A percentile compares a stretch with the other conserved stretches of the same genome.
phyloP scores from a whole-genome alignment of 2,113 vertebrate species.

The Opisthocomus hoazin region DNA sequence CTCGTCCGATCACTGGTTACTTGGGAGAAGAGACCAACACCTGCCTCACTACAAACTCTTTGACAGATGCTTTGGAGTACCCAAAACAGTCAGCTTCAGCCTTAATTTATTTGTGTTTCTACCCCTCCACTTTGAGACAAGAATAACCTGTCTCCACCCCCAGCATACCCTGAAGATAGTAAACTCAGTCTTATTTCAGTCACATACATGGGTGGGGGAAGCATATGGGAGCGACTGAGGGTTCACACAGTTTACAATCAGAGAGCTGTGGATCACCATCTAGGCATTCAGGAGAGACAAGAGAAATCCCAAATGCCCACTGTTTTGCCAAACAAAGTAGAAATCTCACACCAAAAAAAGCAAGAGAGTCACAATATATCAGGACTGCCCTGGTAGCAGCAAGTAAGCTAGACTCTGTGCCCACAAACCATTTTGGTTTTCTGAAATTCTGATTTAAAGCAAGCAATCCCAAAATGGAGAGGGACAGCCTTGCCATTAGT shows the following conservation, averaged over 20 bases:
- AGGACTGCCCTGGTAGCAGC: not conserved
- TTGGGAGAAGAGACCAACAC: too few species aligned
- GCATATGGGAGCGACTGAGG: not conserved
- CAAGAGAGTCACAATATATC: too few species aligned
- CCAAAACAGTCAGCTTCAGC: not conserved
- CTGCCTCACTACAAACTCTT: too few species aligned
- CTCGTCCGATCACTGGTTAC: too few species aligned
- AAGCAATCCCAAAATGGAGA: not conserved
- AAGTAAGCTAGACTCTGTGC: rapidly evolving
- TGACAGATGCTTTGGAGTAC: not conserved
- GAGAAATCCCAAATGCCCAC: not conserved
- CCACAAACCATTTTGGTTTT: not conserved
- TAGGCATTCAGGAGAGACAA: not conserved
- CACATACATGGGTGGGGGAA: not conserved
- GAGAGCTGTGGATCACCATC: not conserved
- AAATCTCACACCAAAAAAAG: not conserved
- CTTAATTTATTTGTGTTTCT: not conserved
- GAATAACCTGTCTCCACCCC: not conserved
- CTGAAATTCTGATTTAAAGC: not conserved
- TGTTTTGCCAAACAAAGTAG: not conserved
- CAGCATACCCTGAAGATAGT: not conserved
- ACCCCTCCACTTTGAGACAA: rapidly evolving
- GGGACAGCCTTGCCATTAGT: not conserved
- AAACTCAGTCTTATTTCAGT: not conserved
- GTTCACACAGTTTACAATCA: not conserved